A percentile compares a stretch with the other conserved stretches of the same genome.
Evolutionary conservation across 2,888 invertebrate species (phyloP).

Genomic region (Torymus aiolomorphi): DNA sequence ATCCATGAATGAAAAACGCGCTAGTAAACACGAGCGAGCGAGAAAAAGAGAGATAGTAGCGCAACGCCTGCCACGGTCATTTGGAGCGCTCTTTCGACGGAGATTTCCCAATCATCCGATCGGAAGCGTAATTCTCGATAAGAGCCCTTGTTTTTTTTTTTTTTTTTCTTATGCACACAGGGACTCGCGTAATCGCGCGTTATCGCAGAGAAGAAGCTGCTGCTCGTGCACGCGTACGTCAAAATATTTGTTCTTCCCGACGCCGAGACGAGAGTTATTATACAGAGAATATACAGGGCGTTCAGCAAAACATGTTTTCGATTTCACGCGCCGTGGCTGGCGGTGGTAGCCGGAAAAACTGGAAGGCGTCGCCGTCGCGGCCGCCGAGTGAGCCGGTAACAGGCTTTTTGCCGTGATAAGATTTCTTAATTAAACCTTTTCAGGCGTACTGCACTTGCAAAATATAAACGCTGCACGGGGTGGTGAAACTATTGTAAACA

Average conservation of each 20-base stretch:
- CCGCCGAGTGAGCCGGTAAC: too few species aligned
- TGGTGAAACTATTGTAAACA: too few species aligned
- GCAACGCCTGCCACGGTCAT: not conserved
- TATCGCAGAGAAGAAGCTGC: too few species aligned
- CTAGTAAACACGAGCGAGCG: conserved; percentile 18
- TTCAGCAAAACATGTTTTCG: conserved; percentile 45
- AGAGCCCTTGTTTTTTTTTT: not conserved
- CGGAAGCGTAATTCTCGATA: conserved; percentile 28
- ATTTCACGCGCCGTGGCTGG: conserved; percentile 8
- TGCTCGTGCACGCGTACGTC: not conserved
- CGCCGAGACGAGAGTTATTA: too few species aligned
- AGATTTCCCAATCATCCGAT: conserved; percentile 38
- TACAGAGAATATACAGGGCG: not conserved
- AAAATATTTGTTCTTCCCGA: conserved; percentile 35
- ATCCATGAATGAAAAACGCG: conserved; percentile 42
- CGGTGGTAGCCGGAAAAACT: too few species aligned
- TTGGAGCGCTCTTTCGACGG: not conserved
- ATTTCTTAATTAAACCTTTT: too few species aligned
- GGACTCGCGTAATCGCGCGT: too few species aligned
- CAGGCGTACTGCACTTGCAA: too few species aligned
- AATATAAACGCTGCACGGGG: too few species aligned
- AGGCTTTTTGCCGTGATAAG: too few species aligned
- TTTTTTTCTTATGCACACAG: not conserved
- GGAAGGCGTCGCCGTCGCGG: too few species aligned
- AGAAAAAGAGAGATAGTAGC: not conserved